phyloP scores from a whole-genome alignment of 2,888 invertebrate species.

The Phrixothrix hirtus region DNA sequence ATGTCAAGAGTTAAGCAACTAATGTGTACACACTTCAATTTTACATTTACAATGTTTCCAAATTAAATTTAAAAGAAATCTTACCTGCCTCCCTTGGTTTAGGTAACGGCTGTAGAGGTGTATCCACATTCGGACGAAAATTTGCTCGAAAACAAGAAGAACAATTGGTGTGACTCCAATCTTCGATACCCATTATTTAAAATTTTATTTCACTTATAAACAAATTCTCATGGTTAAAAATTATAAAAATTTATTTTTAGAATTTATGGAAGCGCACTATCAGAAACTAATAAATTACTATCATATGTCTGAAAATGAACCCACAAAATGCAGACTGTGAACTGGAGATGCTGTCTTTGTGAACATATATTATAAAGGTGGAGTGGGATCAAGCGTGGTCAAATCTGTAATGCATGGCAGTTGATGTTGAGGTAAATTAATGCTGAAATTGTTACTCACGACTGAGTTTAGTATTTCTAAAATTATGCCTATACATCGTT shows the following conservation, averaged over 20 bases:
- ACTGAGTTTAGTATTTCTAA: too few relatives aligned
- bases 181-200: constrained; percentile 42
- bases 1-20: background rate
- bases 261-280: too few relatives aligned
- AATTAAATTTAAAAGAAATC: constrained; percentile 1
- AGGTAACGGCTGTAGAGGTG: constrained; percentile 46
- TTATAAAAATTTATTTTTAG: too few relatives aligned
- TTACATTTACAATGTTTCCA: too few relatives aligned
- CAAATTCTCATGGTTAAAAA: too few relatives aligned
- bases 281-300: too few relatives aligned
- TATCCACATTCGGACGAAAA: constrained; percentile 49
- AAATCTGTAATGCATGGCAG: too few relatives aligned
- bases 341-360: constrained; percentile 13
- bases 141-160: constrained; percentile 51
- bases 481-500: too few relatives aligned
- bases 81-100: constrained; percentile 48
- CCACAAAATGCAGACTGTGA: constrained; percentile 15
- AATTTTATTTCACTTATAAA: background rate
- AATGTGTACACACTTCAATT: background rate
- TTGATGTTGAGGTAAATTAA: too few relatives aligned
- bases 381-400: constrained; percentile 19
- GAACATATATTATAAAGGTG: constrained; percentile 16
- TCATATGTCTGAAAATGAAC: too few relatives aligned
- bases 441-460: too few relatives aligned
- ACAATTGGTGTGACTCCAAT: constrained; percentile 42